Conservation (phyloP, 2,888 invertebrate species). For the Lottia gigantea region DNA sequence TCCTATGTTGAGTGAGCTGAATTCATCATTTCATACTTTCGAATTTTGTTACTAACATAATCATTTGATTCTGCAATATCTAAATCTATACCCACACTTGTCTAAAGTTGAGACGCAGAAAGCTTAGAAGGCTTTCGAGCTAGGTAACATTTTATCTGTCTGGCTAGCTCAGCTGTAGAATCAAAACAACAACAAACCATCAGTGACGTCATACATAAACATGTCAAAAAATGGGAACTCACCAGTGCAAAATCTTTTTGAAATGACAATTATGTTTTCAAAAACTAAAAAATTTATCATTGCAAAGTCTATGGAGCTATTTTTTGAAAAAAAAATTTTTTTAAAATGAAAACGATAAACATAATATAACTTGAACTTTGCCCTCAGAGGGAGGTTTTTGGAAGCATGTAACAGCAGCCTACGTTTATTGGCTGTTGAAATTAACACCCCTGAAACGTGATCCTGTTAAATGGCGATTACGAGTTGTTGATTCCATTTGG, state of each 20-base stretch:
- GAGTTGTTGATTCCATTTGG: conserved; percentile 17
- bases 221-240: neutral
- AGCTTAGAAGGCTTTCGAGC: neutral
- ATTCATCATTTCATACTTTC: too few relatives aligned
- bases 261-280: too few relatives aligned
- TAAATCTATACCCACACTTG: too few relatives aligned
- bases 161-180: conserved; percentile 21
- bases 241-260: too few relatives aligned
- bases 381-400: neutral
- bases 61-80: too few relatives aligned
- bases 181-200: conserved; percentile 50
- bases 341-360: too few relatives aligned
- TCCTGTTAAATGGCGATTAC: conserved; percentile 22
- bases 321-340: too few relatives aligned
- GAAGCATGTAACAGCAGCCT: conserved; percentile 4
- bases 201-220: conserved; percentile 46
- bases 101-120: too few relatives aligned
- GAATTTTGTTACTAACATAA: too few relatives aligned
- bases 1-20: too few relatives aligned
- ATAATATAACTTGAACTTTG: neutral
- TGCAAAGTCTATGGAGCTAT: too few relatives aligned
- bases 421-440: conserved; percentile 13
- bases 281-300: too few relatives aligned
- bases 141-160: conserved; percentile 12
- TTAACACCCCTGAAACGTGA: conserved; percentile 15